Percentiles rank a stretch among this genome's conserved stretches.
phyloP scores from a whole-genome alignment of 2,888 invertebrate genomes.

The Acrobasis repandana region DNA sequence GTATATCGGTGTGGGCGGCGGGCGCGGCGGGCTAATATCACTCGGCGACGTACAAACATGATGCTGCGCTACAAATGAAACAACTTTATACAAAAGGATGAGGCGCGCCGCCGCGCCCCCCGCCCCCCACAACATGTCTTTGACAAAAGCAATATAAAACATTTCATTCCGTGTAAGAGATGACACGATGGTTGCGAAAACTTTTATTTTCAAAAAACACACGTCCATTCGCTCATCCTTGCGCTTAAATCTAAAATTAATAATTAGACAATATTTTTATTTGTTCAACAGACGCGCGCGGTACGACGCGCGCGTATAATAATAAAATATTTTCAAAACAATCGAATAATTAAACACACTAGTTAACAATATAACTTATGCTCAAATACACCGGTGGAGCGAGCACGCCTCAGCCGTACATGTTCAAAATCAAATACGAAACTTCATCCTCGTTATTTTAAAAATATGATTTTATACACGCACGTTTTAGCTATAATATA shows the following conservation, averaged over 20 bases:
- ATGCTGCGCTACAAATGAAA: conserved; percentile 61
- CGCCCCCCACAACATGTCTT: conserved; percentile 59
- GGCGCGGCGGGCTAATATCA: conserved; percentile 44
- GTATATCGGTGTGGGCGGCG: conserved; percentile 51
- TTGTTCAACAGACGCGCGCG: conserved; percentile 82
- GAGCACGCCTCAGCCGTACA: conserved; percentile 50
- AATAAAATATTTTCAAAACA: conserved; percentile 83
- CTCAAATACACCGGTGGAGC: conserved; percentile 58
- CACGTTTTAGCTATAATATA: conserved; percentile 56
- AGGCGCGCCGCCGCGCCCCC: conserved; percentile 43
- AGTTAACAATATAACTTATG: conserved; percentile 80
- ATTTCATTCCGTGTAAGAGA: conserved; percentile 80
- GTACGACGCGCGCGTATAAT: conserved; percentile 77
- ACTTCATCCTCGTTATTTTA: conserved; percentile 56
- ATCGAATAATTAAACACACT: conserved; percentile 84
- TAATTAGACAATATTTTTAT: conserved; percentile 82
- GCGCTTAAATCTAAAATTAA: conserved; percentile 83
- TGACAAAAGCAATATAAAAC: conserved; percentile 80
- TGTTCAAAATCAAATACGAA: conserved; percentile 60
- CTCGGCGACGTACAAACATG: conserved; percentile 42
- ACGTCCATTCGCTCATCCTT: conserved; percentile 80
- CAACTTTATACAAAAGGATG: conserved; percentile 69
- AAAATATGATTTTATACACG: conserved; percentile 71
- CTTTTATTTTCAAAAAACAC: conserved; percentile 76
- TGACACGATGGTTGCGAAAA: conserved; percentile 80